Evolutionary conservation across 2,113 vertebrate species (phyloP).

Genomic region (Leptocoma aspasia): DNA sequence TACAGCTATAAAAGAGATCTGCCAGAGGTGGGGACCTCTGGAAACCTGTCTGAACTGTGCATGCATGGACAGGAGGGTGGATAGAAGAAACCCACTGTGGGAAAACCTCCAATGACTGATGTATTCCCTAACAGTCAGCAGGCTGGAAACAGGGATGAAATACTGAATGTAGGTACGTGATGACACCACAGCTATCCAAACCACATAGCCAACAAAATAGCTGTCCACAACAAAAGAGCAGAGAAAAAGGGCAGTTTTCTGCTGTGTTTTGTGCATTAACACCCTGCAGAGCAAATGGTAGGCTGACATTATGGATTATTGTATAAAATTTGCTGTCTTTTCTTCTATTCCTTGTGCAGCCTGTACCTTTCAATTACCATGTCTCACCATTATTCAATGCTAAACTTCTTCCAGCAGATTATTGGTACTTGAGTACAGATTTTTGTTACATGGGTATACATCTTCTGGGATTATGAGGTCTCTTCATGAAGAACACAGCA

Average conservation of each 20-base stretch:
- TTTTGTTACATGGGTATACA: neutral
- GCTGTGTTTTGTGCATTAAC: neutral
- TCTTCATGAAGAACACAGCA: neutral
- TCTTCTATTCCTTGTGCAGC: neutral
- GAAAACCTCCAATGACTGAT: neutral
- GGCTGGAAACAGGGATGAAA: neutral
- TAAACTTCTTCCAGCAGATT: neutral
- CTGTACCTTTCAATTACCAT: neutral
- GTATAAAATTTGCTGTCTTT: neutral
- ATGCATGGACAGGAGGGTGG: neutral
- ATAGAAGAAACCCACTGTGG: neutral
- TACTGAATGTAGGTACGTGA: rapidly evolving
- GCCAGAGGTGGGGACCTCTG: neutral
- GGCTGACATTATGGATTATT: neutral
- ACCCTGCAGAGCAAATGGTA: neutral
- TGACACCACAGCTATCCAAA: neutral
- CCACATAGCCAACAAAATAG: neutral
- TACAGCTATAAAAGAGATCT: neutral
- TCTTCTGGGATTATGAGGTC: neutral
- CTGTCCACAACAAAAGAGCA: neutral
- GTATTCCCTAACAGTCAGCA: neutral
- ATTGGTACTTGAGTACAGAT: neutral
- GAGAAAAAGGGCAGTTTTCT: neutral
- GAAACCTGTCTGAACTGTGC: neutral
- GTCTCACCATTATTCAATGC: neutral